Conservation (phyloP, 2,888 invertebrate species). For the Matsumyia berberina region DNA sequence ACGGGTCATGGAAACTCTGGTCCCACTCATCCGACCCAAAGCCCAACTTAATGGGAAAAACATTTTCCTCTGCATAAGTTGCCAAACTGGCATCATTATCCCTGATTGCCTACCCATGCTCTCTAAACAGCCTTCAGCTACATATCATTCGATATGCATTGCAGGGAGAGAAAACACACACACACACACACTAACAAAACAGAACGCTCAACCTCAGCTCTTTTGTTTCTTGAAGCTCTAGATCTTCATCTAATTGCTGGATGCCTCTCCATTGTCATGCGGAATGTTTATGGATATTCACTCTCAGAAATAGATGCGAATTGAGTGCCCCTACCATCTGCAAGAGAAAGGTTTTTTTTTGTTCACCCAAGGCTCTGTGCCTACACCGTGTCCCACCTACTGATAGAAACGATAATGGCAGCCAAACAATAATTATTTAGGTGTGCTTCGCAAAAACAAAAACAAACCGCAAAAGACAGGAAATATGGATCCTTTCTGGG, state of each 20-base stretch:
- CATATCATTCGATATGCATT: constrained; percentile 52
- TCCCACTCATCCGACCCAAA: background rate
- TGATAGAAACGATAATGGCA: constrained; percentile 49
- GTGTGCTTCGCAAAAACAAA: background rate
- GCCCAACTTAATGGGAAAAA: constrained; percentile 8
- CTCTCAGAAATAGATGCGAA: constrained; percentile 3
- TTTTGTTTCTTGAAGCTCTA: constrained; percentile 37
- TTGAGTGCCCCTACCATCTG: constrained; percentile 5
- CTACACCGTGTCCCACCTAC: background rate
- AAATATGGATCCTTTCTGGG: constrained; percentile 12
- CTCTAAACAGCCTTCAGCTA: constrained; percentile 55
- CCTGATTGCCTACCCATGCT: constrained; percentile 35
- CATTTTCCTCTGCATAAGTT: constrained; percentile 24
- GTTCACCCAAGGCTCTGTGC: constrained; percentile 44
- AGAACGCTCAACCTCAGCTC: constrained; percentile 29
- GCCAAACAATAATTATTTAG: constrained; percentile 61
- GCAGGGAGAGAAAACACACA: constrained; percentile 16
- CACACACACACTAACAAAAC: constrained; percentile 14
- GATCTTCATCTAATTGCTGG: constrained; percentile 64
- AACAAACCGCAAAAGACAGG: background rate
- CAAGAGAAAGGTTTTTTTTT: constrained; percentile 30
- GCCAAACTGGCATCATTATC: constrained; percentile 44
- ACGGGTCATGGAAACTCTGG: background rate
- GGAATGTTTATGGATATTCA: constrained; percentile 45
- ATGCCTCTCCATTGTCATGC: constrained; percentile 46